Evolutionary conservation across 92 coral and sea anemone species (phyloP).

Genomic region (Paragorgia papillata): DNA sequence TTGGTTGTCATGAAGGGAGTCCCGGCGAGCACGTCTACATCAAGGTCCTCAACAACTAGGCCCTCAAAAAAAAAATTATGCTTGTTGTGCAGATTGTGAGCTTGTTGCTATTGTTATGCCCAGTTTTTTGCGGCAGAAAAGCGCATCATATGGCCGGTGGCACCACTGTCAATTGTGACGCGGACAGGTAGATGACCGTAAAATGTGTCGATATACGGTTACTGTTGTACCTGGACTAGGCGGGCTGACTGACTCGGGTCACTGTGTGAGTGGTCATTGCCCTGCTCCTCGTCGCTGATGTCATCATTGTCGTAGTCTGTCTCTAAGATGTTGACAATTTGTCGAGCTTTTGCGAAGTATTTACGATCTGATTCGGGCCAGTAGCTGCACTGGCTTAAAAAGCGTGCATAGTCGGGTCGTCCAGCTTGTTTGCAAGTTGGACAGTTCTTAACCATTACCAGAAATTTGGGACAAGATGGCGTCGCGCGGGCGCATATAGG

Average conservation of each 20-base stretch:
- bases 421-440: conserved; percentile 66
- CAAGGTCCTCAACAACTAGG: conserved; percentile 63
- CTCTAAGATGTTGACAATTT: conserved; percentile 59
- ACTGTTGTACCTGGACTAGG: conserved; percentile 48
- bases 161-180: conserved; percentile 32
- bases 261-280: conserved; percentile 1
- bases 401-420: conserved; percentile 22
- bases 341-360: conserved; percentile 2
- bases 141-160: conserved; percentile 54
- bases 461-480: too few species aligned
- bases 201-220: conserved; percentile 50
- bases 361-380: background rate
- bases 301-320: conserved; percentile 13
- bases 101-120: conserved; percentile 37
- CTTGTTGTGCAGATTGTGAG: conserved; percentile 58
- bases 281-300: conserved; percentile 18
- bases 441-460: too few species aligned
- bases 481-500: too few species aligned
- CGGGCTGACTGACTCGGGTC: conserved; percentile 22
- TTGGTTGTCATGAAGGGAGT: conserved; percentile 62
- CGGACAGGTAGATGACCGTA: conserved; percentile 47
- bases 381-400: background rate
- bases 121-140: conserved; percentile 26
- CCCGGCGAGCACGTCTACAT: conserved; percentile 57
- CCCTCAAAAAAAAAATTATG: conserved; percentile 47